These are phyloP conservation scores for Heterodera schachtii DNA, from an alignment of 1,140 invertebrate genomes.

Conservation along the genomic window DNA sequence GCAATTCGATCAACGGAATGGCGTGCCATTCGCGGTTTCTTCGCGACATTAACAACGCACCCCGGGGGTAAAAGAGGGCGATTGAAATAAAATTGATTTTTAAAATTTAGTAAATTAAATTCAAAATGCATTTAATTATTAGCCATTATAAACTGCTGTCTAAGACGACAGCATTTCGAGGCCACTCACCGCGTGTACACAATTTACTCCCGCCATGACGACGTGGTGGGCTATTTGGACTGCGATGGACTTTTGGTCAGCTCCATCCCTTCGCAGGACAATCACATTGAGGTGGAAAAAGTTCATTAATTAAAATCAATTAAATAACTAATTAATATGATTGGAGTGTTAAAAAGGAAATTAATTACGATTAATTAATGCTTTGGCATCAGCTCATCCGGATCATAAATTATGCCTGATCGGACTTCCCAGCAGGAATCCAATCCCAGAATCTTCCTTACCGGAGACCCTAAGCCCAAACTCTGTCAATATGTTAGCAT, in stretches of 20 bases:
- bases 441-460: too few relatives aligned
- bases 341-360: too few relatives aligned
- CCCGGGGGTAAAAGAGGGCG: not conserved
- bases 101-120: not conserved
- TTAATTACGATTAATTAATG: too few relatives aligned
- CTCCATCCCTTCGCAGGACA: conserved; percentile 6
- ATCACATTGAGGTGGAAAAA: conserved; percentile 22
- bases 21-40: conserved; percentile 29
- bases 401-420: too few relatives aligned
- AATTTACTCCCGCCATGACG: not conserved
- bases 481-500: too few relatives aligned
- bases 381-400: too few relatives aligned
- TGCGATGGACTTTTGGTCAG: not conserved
- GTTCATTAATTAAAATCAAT: too few relatives aligned
- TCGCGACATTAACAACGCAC: conserved; percentile 8
- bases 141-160: not conserved
- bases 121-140: too few relatives aligned
- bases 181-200: conserved; percentile 5
- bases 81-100: conserved; percentile 12
- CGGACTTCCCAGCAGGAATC: too few relatives aligned
- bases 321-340: too few relatives aligned
- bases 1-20: conserved; percentile 38
- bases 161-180: not conserved
- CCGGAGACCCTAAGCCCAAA: too few relatives aligned
- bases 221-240: not conserved